Base-by-base conservation (phyloP, 2,797 vertebrate species). In the Lepilemur ruficaudatus region DNA sequence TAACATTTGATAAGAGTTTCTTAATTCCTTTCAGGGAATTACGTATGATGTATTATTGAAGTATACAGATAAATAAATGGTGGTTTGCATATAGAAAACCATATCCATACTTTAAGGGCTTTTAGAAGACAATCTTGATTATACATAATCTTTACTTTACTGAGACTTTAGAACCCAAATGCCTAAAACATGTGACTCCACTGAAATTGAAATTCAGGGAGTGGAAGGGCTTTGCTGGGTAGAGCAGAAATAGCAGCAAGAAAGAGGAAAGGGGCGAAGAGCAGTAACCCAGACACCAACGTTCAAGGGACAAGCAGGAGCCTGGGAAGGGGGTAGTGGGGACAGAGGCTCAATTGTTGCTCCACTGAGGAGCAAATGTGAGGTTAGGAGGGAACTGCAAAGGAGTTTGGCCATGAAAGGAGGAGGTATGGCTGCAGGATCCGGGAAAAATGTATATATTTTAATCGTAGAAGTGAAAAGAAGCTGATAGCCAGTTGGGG, bases 121-220 rank as follows among this genome's bases (percentile, higher is more conserved):
- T 90, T 94, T 84, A 81, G 76, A 89, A 67, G 38, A 69, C 67
- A 61, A 50, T 83, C 83, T n/a, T 90, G 72, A 92, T 9, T 69
- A 4, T n/a, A 72, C 2, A 35, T 20, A 76, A 95, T 52, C 41
- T 93, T 95, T 92, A 22, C 67, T 43, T 89, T 84, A 52, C 18
- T 63, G 63, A 25, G 22, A 84, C 32, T 57, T 55, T 50, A 38
- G 50, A 94, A 59, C 12, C 4, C 50, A 35, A 89, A 76, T 48
- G 2, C 25, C 32, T 91, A 59, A 46, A 90, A 88, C 6, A 81
- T 11, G 25, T 78, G 12, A 80, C 15, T 70, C 46, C 7, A 63
- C 11, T 28, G 25, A 43, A 70, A 75, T 22, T 83, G 48, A 95
- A 48, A 61, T 8, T 13, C 14, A 76, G 59, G 13, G 20, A 76